Evolutionary conservation across 1,140 invertebrate genomes (phyloP).

Genomic region (Bombus superbus): DNA sequence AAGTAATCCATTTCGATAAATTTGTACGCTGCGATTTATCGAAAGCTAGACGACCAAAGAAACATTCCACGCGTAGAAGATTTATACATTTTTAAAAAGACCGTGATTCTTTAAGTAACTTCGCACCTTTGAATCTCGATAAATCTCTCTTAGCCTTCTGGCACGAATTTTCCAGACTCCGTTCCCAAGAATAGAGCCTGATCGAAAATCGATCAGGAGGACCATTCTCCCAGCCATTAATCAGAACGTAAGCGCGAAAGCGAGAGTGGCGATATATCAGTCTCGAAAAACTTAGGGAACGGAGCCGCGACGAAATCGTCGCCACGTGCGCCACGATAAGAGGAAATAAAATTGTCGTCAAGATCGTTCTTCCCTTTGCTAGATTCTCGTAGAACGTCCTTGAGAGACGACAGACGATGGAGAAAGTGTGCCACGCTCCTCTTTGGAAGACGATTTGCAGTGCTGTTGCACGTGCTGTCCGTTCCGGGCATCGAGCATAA

Average conservation of each 20-base stretch:
- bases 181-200: not conserved
- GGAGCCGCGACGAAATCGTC: slow-evolving; percentile 28
- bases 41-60: not conserved
- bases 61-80: not conserved
- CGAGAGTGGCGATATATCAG: slow-evolving; percentile 32
- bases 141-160: not conserved
- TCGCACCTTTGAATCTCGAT: not conserved
- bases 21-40: not conserved
- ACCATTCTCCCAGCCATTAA: slow-evolving; percentile 11
- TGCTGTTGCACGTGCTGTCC: slow-evolving; percentile 52
- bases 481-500: slow-evolving; percentile 1
- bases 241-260: slow-evolving; percentile 23
- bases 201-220: slow-evolving; percentile 40
- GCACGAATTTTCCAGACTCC: not conserved
- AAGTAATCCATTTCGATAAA: not conserved
- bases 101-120: not conserved
- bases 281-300: not conserved
- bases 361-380: slow-evolving; percentile 45
- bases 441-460: slow-evolving; percentile 39
- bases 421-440: slow-evolving; percentile 58
- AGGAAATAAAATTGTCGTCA: slow-evolving; percentile 69
- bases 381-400: slow-evolving; percentile 12
- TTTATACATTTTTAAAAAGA: not conserved
- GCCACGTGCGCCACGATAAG: slow-evolving; percentile 65
- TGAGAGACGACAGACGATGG: slow-evolving; percentile 55